A percentile compares a stretch with the other conserved stretches of the same genome.
Evolutionary conservation across 2,113 vertebrate species (phyloP).

Genomic region (Proterorhinus semilunaris): DNA sequence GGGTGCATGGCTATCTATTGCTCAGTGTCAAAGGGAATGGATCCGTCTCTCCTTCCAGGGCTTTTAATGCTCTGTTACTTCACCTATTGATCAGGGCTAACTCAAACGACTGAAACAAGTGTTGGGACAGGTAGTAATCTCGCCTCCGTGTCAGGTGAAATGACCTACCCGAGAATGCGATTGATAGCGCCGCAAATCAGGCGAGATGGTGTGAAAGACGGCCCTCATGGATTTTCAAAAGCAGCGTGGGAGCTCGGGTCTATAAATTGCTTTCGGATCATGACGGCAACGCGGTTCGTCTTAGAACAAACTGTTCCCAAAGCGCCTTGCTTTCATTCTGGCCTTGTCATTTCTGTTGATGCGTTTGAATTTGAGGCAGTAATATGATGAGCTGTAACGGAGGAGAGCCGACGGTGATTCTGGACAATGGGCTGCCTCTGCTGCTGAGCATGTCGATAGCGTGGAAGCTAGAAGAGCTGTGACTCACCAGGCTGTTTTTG

Average conservation of each 20-base stretch:
- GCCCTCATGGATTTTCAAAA: slow-evolving; percentile 24
- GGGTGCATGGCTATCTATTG: slow-evolving; percentile 41
- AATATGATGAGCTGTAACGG: slow-evolving; percentile 49
- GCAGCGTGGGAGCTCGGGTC: slow-evolving; percentile 12
- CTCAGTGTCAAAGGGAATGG: slow-evolving; percentile 59
- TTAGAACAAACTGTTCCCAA: neutral
- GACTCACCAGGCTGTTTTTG: slow-evolving; percentile 55
- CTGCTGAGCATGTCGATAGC: slow-evolving; percentile 46
- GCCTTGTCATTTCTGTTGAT: slow-evolving; percentile 31
- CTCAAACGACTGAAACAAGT: slow-evolving; percentile 65
- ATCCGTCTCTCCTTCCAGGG: slow-evolving; percentile 38
- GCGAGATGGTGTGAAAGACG: slow-evolving; percentile 27
- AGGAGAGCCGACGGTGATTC: slow-evolving; percentile 40
- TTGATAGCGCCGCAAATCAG: slow-evolving; percentile 35
- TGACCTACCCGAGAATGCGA: slow-evolving; percentile 29
- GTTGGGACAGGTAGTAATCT: slow-evolving; percentile 50
- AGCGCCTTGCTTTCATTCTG: slow-evolving; percentile 7
- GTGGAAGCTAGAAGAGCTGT: slow-evolving; percentile 49
- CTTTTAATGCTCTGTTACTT: slow-evolving; percentile 70
- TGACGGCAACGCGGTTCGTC: neutral
- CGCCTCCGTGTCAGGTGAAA: slow-evolving; percentile 19
- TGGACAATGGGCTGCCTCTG: slow-evolving; percentile 57
- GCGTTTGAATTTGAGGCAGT: slow-evolving; percentile 33
- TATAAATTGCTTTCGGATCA: slow-evolving; percentile 1
- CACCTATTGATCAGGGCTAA: slow-evolving; percentile 65